These are phyloP conservation scores for Willowsia nigromaculata DNA, from an alignment of 2,888 invertebrate species.

Conservation along the genomic window DNA sequence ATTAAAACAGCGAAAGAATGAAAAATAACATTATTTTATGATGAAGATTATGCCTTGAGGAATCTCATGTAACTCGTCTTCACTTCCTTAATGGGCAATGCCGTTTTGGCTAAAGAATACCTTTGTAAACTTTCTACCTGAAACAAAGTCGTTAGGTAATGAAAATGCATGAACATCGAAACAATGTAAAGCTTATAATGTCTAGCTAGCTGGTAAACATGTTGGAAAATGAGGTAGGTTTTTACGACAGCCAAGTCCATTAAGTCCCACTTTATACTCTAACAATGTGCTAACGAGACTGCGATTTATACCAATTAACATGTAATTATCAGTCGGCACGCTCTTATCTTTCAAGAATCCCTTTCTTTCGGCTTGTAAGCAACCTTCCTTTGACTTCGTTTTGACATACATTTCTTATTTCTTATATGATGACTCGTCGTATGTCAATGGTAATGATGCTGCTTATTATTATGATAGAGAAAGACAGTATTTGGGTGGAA, in stretches of 20 bases:
- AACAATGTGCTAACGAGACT: constrained; percentile 74
- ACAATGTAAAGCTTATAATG: no score
- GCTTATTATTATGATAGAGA: not conserved
- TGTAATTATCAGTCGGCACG: constrained; percentile 73
- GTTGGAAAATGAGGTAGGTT: constrained; percentile 33
- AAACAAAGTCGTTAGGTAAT: no score
- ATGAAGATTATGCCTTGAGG: no score
- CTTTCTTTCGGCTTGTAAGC: constrained; percentile 50
- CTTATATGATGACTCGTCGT: not conserved
- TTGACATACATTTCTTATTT: not conserved
- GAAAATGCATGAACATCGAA: not conserved
- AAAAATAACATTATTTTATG: no score
- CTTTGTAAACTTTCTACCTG: no score
- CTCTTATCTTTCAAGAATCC: constrained; percentile 64
- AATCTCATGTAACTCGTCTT: no score
- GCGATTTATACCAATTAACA: constrained; percentile 74
- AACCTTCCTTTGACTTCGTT: not conserved
- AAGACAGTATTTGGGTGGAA: not conserved
- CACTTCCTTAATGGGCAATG: no score
- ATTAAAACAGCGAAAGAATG: no score
- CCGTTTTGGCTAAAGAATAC: no score
- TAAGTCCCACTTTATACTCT: constrained; percentile 61
- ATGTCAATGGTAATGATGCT: constrained; percentile 20
- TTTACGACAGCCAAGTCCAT: constrained; percentile 66
- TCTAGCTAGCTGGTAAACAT: not conserved